These are phyloP conservation scores for Theristicus caerulescens DNA, from an alignment of 2,113 vertebrate species.

Conservation along the genomic window DNA sequence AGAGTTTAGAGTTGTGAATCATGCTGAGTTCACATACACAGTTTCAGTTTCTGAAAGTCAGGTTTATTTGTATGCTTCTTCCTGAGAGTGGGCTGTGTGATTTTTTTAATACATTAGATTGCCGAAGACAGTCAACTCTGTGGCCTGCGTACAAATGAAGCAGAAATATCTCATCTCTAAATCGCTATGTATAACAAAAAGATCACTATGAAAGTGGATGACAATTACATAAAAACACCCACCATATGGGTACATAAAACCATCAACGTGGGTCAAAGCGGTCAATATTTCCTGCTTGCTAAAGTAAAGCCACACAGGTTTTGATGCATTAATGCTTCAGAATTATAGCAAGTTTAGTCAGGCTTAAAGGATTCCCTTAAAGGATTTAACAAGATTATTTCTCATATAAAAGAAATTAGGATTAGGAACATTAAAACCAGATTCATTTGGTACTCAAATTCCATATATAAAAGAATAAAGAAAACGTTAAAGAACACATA, in stretches of 20 bases:
- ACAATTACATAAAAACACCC: background rate
- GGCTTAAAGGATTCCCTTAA: constrained; percentile 19
- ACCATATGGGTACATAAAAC: background rate
- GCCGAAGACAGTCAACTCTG: background rate
- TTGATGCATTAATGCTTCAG: background rate
- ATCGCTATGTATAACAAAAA: background rate
- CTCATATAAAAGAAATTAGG: constrained; percentile 7
- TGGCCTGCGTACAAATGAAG: background rate
- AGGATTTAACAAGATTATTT: constrained; percentile 37
- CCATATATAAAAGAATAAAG: background rate
- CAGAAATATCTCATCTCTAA: background rate
- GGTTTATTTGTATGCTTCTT: background rate
- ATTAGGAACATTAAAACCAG: background rate
- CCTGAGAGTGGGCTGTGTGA: background rate
- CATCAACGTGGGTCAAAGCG: background rate
- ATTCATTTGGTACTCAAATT: background rate
- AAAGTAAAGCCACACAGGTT: background rate
- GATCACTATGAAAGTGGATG: background rate
- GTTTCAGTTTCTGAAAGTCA: background rate
- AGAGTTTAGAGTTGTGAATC: background rate
- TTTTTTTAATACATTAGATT: background rate
- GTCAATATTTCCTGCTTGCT: background rate
- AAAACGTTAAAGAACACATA: background rate
- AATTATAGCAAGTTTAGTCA: background rate
- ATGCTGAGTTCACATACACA: background rate